These are phyloP conservation scores for Bufo gargarizans DNA, from an alignment of 2,113 vertebrate genomes.

Conservation along the genomic window DNA sequence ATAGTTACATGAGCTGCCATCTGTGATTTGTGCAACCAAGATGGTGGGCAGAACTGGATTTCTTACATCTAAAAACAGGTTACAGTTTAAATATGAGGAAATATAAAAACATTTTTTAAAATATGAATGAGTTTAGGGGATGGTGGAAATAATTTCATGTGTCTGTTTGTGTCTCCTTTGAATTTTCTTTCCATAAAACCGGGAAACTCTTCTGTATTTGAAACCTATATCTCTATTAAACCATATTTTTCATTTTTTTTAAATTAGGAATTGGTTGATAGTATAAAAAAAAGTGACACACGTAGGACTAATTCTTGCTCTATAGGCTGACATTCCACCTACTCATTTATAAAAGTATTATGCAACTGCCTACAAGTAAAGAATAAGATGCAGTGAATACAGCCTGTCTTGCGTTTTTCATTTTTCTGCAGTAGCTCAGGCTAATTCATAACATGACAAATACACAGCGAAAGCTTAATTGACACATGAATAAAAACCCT, in stretches of 20 bases:
- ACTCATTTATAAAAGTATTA: background rate
- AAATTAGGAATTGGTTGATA: background rate
- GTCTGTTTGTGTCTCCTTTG: too few species aligned
- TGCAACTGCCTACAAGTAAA: background rate
- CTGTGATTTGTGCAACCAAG: too few species aligned
- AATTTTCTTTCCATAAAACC: too few species aligned
- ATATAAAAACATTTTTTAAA: too few species aligned
- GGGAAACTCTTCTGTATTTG: too few species aligned
- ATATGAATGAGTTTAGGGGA: too few species aligned
- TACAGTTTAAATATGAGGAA: too few species aligned
- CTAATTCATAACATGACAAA: constrained; percentile 29
- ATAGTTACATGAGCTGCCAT: too few species aligned
- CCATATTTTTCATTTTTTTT: background rate
- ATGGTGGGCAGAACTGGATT: too few species aligned
- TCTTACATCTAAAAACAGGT: too few species aligned
- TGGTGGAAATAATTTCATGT: too few species aligned
- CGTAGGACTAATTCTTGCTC: background rate
- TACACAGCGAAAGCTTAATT: constrained; percentile 21
- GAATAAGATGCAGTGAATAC: background rate
- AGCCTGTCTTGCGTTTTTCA: background rate
- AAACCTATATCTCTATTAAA: background rate
- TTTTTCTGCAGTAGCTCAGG: background rate
- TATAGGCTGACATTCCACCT: background rate
- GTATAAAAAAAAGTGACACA: background rate
- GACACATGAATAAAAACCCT: constrained; percentile 36